Evolutionary conservation across 64 coral and sea anemone species (phyloP).

Genomic region (Anthopleura sola): DNA sequence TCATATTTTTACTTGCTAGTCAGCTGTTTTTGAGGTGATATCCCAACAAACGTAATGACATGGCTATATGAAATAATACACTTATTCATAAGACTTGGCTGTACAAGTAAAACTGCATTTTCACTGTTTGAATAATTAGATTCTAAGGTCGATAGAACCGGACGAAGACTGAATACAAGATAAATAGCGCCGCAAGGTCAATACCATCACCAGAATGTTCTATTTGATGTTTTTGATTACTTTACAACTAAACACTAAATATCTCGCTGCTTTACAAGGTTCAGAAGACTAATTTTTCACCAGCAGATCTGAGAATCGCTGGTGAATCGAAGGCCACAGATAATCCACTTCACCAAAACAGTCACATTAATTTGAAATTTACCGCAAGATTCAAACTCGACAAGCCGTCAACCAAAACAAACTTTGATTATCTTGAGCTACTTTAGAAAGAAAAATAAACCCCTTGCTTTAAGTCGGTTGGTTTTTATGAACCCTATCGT

Average conservation of each 20-base stretch:
- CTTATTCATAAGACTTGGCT: neutral
- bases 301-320: neutral
- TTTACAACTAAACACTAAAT: neutral
- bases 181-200: neutral
- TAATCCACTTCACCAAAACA: neutral
- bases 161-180: neutral
- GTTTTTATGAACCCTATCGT: too few species aligned
- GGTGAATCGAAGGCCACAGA: neutral
- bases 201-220: neutral
- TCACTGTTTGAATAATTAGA: neutral
- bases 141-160: neutral
- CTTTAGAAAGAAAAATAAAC: neutral
- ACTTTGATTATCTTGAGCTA: slow-evolving; percentile 7
- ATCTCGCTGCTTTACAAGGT: neutral
- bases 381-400: neutral
- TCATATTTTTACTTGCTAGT: neutral
- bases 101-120: neutral
- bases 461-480: neutral
- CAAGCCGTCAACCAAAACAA: slow-evolving; percentile 6
- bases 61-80: neutral
- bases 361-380: neutral
- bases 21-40: neutral
- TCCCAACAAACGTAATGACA: neutral
- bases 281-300: neutral
- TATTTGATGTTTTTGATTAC: slow-evolving; percentile 14